Conservation (phyloP, 2,888 invertebrate species). For the Lasioglossum oenotherae region DNA sequence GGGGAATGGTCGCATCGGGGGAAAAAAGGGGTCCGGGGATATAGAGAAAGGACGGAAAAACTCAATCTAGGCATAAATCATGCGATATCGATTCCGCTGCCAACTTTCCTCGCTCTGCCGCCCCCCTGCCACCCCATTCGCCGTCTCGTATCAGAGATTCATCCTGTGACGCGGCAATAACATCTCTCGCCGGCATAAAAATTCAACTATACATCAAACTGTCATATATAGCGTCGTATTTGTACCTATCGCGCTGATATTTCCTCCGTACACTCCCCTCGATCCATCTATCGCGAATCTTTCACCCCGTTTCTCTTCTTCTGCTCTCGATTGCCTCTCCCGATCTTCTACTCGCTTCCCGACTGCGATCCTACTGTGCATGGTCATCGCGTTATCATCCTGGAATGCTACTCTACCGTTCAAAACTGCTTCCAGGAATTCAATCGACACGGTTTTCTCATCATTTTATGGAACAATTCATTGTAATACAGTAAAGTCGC, state of each 20-base stretch:
- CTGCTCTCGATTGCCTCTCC: not conserved
- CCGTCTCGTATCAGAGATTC: conserved; percentile 76
- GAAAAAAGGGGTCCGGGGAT: not conserved
- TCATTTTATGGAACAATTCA: not conserved
- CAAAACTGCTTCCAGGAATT: not conserved
- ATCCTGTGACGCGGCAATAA: conserved; percentile 80
- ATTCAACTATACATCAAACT: conserved; percentile 80
- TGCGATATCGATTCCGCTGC: conserved; percentile 71
- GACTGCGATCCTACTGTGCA: not conserved
- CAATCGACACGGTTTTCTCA: not conserved
- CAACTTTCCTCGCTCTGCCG: conserved; percentile 67
- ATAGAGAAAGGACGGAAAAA: conserved; percentile 67
- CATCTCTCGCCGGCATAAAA: conserved; percentile 78
- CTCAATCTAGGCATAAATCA: conserved; percentile 75
- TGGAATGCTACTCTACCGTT: not conserved
- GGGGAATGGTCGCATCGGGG: not conserved
- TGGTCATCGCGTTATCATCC: not conserved
- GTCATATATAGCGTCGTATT: conserved; percentile 78
- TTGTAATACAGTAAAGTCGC: too few relatives aligned
- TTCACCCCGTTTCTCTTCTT: conserved; percentile 13
- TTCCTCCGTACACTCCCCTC: conserved; percentile 62
- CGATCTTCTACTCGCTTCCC: not conserved
- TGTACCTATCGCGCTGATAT: conserved; percentile 77
- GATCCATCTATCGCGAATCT: not conserved
- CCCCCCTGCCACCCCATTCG: conserved; percentile 11